Percentiles rank a stretch among this genome's conserved stretches.
Evolutionary conservation across 2,888 invertebrate genomes (phyloP).

Genomic region (Rotaria macrura): DNA sequence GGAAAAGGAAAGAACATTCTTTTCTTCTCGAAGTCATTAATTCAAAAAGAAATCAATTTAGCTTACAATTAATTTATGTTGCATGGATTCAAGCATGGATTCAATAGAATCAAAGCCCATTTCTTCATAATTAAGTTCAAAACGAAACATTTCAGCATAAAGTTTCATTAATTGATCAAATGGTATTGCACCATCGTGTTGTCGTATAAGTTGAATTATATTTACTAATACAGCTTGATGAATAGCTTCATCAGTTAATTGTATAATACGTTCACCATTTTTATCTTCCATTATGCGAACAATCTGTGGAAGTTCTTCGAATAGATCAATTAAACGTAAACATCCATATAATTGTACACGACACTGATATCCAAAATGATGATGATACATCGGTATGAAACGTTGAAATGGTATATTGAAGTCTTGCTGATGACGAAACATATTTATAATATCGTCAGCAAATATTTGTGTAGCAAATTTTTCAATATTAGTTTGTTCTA

Average conservation of each 20-base stretch:
- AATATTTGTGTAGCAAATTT: slow-evolving; percentile 52
- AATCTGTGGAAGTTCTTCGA: slow-evolving; percentile 55
- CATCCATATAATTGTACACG: slow-evolving; percentile 85
- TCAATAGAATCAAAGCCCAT: not conserved
- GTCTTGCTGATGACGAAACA: slow-evolving; percentile 73
- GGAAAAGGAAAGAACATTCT: not conserved
- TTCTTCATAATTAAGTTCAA: slow-evolving; percentile 6
- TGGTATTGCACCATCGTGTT: not conserved
- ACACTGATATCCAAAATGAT: slow-evolving; percentile 82
- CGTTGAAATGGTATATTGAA: slow-evolving; percentile 77
- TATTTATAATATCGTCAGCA: slow-evolving; percentile 69
- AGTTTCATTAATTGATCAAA: not conserved
- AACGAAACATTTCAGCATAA: not conserved
- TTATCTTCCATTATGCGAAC: not conserved
- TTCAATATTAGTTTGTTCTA: not conserved
- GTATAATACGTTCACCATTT: not conserved
- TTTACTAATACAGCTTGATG: not conserved
- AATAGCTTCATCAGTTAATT: not conserved
- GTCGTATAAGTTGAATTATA: not conserved
- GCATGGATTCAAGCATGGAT: not conserved
- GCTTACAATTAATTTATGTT: not conserved
- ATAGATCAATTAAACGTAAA: slow-evolving; percentile 75
- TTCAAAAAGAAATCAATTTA: not conserved
- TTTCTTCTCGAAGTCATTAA: not conserved
- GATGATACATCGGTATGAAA: slow-evolving; percentile 87